A percentile compares a stretch with the other conserved stretches of the same genome.
Conservation (phyloP, 2,113 vertebrate genomes). For the Dryoscopus gambensis region DNA sequence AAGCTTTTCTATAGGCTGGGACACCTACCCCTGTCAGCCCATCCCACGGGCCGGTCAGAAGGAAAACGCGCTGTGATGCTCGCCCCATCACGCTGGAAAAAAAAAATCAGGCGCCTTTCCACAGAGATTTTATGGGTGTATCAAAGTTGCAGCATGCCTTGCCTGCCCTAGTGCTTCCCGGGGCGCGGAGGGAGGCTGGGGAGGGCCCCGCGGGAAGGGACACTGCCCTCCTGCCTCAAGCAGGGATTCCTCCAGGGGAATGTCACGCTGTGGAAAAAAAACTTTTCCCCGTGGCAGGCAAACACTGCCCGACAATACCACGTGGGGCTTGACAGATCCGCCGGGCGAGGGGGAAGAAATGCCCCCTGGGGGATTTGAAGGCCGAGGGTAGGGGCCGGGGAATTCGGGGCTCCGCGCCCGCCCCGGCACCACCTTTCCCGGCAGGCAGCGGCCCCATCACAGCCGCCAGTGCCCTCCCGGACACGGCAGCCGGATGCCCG, state of each 20-base stretch:
- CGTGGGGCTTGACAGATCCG: slow-evolving; percentile 1
- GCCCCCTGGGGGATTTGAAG: neutral
- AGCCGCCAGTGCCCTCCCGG: neutral
- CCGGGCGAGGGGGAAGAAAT: neutral
- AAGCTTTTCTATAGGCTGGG: neutral
- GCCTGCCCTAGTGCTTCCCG: neutral
- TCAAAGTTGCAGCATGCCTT: neutral
- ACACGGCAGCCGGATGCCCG: neutral
- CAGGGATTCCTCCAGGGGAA: neutral
- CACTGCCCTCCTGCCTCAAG: neutral
- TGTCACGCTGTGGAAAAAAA: neutral
- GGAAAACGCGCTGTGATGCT: neutral
- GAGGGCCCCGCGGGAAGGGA: neutral
- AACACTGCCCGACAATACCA: neutral
- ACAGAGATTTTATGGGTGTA: neutral
- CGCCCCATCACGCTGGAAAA: neutral
- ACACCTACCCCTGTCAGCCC: neutral
- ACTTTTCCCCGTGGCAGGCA: neutral
- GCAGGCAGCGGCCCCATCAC: neutral
- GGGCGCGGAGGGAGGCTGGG: neutral
- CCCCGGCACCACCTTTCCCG: no score
- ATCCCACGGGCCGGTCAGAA: neutral
- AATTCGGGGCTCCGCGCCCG: neutral
- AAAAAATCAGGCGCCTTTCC: neutral
- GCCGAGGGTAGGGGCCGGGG: neutral